A percentile compares a stretch with the other conserved stretches of the same genome.
Evolutionary conservation across 2,797 vertebrate genomes (phyloP).

Genomic region (Sebastes variabilis): DNA sequence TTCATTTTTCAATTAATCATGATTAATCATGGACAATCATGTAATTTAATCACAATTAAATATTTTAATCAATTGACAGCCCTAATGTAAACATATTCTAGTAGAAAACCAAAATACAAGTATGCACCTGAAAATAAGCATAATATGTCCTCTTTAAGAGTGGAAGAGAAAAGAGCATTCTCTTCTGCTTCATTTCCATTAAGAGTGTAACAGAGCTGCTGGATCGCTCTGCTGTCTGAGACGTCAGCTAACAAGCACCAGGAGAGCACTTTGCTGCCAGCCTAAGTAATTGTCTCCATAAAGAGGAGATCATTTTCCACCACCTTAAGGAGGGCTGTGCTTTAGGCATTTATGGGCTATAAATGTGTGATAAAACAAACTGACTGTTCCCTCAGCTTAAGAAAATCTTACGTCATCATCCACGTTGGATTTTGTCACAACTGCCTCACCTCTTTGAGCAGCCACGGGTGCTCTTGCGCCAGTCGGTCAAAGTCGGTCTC

Average conservation of each 20-base stretch:
- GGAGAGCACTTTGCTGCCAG: constrained; percentile 55
- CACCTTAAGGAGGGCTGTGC: not conserved
- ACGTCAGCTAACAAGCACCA: constrained; percentile 50
- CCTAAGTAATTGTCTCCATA: constrained; percentile 51
- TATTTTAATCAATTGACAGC: too few relatives aligned
- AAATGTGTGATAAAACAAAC: not conserved
- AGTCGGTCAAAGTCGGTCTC: constrained; percentile 83
- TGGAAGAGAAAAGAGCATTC: not conserved
- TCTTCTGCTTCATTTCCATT: constrained; percentile 2
- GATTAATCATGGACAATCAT: too few relatives aligned
- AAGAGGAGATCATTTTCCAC: constrained; percentile 32
- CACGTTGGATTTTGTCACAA: not conserved
- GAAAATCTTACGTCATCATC: not conserved
- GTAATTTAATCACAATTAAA: too few relatives aligned
- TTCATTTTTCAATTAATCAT: too few relatives aligned
- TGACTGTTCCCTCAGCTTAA: not conserved
- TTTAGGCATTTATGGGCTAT: constrained; percentile 4
- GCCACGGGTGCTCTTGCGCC: constrained; percentile 91
- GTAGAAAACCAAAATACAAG: too few relatives aligned
- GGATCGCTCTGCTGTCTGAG: constrained; percentile 20
- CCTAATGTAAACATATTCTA: too few relatives aligned
- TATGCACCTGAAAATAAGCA: too few relatives aligned
- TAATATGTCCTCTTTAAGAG: not conserved
- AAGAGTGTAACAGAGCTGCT: not conserved
- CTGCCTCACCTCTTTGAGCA: constrained; percentile 89